These are phyloP conservation scores for Odocoileus hemionus DNA, from an alignment of 2,113 vertebrate genomes.

Conservation along the genomic window DNA sequence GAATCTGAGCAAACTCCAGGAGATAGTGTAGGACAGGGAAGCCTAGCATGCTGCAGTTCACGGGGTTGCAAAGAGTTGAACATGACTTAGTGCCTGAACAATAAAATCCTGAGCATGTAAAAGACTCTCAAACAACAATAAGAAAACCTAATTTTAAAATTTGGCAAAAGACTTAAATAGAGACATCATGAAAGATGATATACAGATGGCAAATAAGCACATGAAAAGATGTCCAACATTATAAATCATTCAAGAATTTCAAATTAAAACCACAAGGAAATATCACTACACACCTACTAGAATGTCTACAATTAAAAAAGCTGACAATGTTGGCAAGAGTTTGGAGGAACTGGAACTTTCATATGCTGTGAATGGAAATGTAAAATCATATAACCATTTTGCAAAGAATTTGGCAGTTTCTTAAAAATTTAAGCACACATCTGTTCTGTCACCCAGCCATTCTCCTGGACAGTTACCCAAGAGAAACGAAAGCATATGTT, in stretches of 20 bases:
- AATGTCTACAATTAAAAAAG: neutral
- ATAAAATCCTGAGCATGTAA: neutral
- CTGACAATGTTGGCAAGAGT: neutral
- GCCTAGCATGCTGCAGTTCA: neutral
- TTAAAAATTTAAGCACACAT: neutral
- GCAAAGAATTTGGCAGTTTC: neutral
- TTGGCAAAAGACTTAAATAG: neutral
- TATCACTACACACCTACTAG: neutral
- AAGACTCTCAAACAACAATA: neutral
- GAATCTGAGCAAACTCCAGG: neutral
- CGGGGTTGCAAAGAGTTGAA: neutral
- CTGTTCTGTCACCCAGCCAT: neutral
- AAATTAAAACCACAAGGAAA: constrained; percentile 10
- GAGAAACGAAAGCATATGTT: neutral
- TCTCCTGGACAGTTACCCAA: neutral
- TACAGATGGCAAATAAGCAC: constrained; percentile 25
- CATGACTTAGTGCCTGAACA: neutral
- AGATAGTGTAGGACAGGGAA: neutral
- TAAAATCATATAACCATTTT: neutral
- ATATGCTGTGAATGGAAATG: neutral
- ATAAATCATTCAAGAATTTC: constrained; percentile 20
- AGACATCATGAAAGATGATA: neutral
- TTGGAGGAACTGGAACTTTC: neutral
- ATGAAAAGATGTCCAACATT: constrained; percentile 22
- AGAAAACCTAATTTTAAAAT: constrained; percentile 19